These are phyloP conservation scores for Charanyca ferruginea DNA, from an alignment of 2,888 invertebrate genomes.

Conservation along the genomic window DNA sequence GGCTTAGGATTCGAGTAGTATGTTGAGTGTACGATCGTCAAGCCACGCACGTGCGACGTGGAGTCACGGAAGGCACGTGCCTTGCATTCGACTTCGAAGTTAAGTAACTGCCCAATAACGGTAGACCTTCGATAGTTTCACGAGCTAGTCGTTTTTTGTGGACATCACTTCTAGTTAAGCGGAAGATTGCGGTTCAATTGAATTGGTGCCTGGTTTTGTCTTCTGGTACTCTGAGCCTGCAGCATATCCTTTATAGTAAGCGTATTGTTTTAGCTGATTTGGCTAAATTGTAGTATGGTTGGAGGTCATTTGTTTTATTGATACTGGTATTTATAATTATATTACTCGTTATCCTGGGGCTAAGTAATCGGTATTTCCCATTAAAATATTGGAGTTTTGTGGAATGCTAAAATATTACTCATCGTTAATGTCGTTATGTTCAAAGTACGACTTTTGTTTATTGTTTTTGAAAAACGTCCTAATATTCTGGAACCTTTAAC, in stretches of 20 bases:
- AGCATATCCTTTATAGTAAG: slow-evolving; percentile 66
- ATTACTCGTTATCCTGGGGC: neutral
- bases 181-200: slow-evolving; percentile 62
- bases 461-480: no score
- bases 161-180: slow-evolving; percentile 38
- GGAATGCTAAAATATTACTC: no score
- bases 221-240: slow-evolving; percentile 69
- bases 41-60: slow-evolving; percentile 79
- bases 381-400: neutral
- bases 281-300: slow-evolving; percentile 13
- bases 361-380: neutral
- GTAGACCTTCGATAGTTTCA: slow-evolving; percentile 68
- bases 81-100: slow-evolving; percentile 72
- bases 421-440: no score
- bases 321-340: neutral
- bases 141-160: slow-evolving; percentile 54
- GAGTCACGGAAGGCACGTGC: slow-evolving; percentile 82
- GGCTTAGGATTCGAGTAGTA: slow-evolving; percentile 78
- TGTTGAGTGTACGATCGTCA: slow-evolving; percentile 71
- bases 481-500: no score
- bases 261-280: slow-evolving; percentile 44
- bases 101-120: slow-evolving; percentile 72
- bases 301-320: neutral
- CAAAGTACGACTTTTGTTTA: no score
- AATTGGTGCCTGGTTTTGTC: slow-evolving; percentile 64